phyloP scores from a whole-genome alignment of 2,113 vertebrate genomes.

The Oncorhynchus mykiss region DNA sequence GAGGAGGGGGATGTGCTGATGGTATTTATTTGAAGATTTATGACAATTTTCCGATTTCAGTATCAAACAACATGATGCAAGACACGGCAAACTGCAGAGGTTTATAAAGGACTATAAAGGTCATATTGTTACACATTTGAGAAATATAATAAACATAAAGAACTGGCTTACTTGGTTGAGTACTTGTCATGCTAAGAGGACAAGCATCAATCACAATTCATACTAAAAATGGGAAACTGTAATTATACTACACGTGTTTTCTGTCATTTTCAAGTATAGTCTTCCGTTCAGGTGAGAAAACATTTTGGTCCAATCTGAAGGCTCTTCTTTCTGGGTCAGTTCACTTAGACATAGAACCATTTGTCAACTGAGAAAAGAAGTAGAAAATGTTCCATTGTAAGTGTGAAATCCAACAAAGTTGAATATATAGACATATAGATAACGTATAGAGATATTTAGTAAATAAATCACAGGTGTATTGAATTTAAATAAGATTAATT shows the following conservation, averaged over 20 bases:
- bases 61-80: background rate
- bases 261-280: conserved; percentile 12
- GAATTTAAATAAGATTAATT: background rate
- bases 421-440: background rate
- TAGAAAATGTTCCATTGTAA: background rate
- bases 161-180: too few species aligned
- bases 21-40: conserved; percentile 35
- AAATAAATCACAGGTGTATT: background rate
- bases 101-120: background rate
- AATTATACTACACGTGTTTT: conserved; percentile 23
- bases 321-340: conserved; percentile 39
- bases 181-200: too few species aligned
- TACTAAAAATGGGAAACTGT: background rate
- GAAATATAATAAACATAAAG: conserved; percentile 5
- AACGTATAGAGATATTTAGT: background rate
- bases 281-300: too few species aligned
- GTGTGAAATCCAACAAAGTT: background rate
- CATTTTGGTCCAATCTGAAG: background rate
- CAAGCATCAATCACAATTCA: background rate
- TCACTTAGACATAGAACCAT: conserved; percentile 88
- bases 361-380: conserved; percentile 81
- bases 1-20: background rate
- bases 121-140: background rate
- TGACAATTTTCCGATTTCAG: conserved; percentile 6
- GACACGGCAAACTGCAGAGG: background rate